These are phyloP conservation scores for Drosophila lowei DNA, from an alignment of 1,140 invertebrate genomes.

Conservation along the genomic window DNA sequence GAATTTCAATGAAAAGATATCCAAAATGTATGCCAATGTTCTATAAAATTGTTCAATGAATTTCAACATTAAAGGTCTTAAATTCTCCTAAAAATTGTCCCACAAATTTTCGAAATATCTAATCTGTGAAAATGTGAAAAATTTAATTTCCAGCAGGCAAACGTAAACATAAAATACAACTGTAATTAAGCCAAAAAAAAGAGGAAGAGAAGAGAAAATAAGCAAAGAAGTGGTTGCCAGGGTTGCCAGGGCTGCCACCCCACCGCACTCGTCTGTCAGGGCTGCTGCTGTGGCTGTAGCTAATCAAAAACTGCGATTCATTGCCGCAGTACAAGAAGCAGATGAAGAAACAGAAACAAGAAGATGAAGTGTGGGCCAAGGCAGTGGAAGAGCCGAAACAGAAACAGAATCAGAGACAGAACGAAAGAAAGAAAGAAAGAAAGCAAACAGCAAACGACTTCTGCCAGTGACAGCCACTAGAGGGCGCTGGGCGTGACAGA, in stretches of 20 bases:
- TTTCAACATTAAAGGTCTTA: no score
- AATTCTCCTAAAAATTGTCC: no score
- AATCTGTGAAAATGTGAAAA: slow-evolving; percentile 20
- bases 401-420: not conserved
- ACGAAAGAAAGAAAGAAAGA: not conserved
- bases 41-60: no score
- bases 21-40: no score
- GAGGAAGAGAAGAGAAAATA: slow-evolving; percentile 13
- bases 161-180: slow-evolving; percentile 17
- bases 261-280: slow-evolving; percentile 1
- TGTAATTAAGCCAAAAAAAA: slow-evolving; percentile 58
- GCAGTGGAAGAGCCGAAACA: not conserved
- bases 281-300: slow-evolving; percentile 40
- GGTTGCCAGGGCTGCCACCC: slow-evolving; percentile 18
- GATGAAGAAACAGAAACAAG: not conserved
- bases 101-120: no score
- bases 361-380: slow-evolving; percentile 19
- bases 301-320: slow-evolving; percentile 80
- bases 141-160: slow-evolving; percentile 54
- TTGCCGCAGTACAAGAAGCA: slow-evolving; percentile 40
- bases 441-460: slow-evolving; percentile 52
- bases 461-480: slow-evolving; percentile 50
- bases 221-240: slow-evolving; percentile 41
- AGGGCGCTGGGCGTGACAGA: slow-evolving; percentile 45
- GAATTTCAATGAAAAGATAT: no score